Evolutionary conservation across 2,797 vertebrate species (phyloP), one percentile per base, ranked within the genome.

Genomic region (Tokudaia tokunoshimensis): DNA sequence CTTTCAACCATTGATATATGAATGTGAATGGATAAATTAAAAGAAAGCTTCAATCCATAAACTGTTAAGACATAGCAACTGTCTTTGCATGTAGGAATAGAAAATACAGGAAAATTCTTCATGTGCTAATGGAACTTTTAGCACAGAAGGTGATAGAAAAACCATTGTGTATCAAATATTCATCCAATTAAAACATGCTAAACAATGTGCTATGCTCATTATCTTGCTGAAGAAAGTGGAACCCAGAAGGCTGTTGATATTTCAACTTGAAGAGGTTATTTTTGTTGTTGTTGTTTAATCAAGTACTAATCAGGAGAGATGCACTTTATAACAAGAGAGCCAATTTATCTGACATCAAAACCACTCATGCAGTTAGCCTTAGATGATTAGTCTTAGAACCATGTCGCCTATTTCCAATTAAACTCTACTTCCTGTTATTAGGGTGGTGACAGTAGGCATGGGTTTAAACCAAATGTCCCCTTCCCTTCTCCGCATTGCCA

Each of bases 241-340:
- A 97, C 79, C 15, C 97, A 98, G 96, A 97, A 97, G 97, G 97
- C 97, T 98, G 94, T 97, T 97, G 97, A 93, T 96, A 97, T 97
- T 98, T 98, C 94, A 96, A 97, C 80, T 92, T 63, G 92, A 97
- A 95, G 96, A 94, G 90, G 95, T 96, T 97, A 96, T 96, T 98
- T 95, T 89, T 98, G 67, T 97, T 97, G 79, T 98, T 98, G 95
- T 96, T 98, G 97, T 97, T 98, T 86, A 90, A 97, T 97, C 96
- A 97, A 97, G 75, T 93, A 96, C 95, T 96, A 95, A 94, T 98
- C 94, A 96, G 92, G 67, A 96, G 80, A 85, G 15, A 97, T 97
- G 91, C 61, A 97, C 94, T 94, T 84, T 97, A 76, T 90, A 97
- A n/a, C 88, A 96, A 37, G n/a, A 92, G 81, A 96, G 41, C 34